These are phyloP conservation scores for Hemiprocne comata DNA, from an alignment of 2,113 vertebrate genomes.

Conservation along the genomic window DNA sequence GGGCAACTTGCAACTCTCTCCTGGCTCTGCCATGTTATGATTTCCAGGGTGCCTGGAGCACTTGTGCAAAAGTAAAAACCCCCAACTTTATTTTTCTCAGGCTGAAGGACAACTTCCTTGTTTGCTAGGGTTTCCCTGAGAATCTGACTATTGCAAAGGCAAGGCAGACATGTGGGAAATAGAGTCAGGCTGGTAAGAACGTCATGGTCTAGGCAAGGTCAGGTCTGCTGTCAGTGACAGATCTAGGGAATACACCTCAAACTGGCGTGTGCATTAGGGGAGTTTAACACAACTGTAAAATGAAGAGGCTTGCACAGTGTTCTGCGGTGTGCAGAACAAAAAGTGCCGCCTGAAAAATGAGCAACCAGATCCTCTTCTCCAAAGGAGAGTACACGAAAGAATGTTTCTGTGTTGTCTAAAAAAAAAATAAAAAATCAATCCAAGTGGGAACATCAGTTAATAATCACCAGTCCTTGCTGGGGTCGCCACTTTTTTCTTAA, in stretches of 20 bases:
- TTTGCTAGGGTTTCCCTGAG: slow-evolving; percentile 20
- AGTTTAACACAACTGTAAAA: not conserved
- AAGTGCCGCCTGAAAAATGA: not conserved
- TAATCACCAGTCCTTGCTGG: slow-evolving; percentile 20
- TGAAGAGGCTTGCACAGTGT: not conserved
- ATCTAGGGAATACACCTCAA: not conserved
- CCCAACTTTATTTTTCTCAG: not conserved
- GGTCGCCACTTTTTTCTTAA: not conserved
- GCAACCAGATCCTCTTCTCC: not conserved
- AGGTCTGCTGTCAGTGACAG: not conserved
- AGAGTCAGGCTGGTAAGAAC: not conserved
- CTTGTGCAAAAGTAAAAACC: not conserved
- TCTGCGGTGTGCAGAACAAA: not conserved
- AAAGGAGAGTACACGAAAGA: not conserved
- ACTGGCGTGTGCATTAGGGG: rapidly evolving
- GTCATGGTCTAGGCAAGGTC: not conserved
- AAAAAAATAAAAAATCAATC: not conserved
- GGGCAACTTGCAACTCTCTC: slow-evolving; percentile 37
- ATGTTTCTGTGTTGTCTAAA: not conserved
- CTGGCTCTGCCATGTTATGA: not conserved
- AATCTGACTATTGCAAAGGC: not conserved
- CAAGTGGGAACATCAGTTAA: slow-evolving; percentile 36
- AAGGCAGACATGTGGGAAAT: not conserved
- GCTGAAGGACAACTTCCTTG: slow-evolving; percentile 38
- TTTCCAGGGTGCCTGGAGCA: slow-evolving; percentile 1